Percentiles rank a stretch among this genome's conserved stretches.
These are phyloP conservation scores for Cavia porcellus DNA, from an alignment of 2,113 vertebrate species.

Conservation along the genomic window DNA sequence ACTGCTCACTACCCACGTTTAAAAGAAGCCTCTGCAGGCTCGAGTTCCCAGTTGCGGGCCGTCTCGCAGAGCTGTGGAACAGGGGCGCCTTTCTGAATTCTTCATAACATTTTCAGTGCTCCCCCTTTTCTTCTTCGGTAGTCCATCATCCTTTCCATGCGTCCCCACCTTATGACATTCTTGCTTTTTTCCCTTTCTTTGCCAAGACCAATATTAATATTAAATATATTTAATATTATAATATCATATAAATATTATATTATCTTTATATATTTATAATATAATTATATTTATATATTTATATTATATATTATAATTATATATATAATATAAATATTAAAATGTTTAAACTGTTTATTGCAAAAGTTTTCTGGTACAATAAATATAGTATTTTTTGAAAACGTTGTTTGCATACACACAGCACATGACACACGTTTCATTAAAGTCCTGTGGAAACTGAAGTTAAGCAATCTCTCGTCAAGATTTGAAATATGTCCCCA, in stretches of 20 bases:
- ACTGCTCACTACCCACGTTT: neutral
- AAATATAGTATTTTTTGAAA: neutral
- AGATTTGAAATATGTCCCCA: conserved; percentile 8
- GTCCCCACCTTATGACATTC: neutral
- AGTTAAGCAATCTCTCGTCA: neutral
- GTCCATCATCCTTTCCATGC: neutral
- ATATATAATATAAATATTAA: neutral
- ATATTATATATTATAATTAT: too few relatives aligned
- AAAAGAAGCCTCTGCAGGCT: neutral
- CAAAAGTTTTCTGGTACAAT: conserved; percentile 30
- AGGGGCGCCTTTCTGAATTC: neutral
- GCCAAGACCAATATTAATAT: neutral
- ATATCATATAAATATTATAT: too few relatives aligned
- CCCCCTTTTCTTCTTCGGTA: neutral
- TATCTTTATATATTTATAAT: too few relatives aligned
- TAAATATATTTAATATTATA: too few relatives aligned
- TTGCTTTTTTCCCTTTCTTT: neutral
- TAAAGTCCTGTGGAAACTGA: conserved; percentile 21
- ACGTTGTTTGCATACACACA: neutral
- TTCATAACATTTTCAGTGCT: neutral
- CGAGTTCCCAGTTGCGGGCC: neutral
- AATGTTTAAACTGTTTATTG: conserved; percentile 7
- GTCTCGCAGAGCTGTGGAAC: neutral
- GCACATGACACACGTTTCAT: conserved; percentile 9
- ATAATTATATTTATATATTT: too few relatives aligned